A percentile compares a stretch with the other conserved stretches of the same genome.
Conservation (phyloP, 2,888 invertebrate species). For the Mechanitis mazaeus region DNA sequence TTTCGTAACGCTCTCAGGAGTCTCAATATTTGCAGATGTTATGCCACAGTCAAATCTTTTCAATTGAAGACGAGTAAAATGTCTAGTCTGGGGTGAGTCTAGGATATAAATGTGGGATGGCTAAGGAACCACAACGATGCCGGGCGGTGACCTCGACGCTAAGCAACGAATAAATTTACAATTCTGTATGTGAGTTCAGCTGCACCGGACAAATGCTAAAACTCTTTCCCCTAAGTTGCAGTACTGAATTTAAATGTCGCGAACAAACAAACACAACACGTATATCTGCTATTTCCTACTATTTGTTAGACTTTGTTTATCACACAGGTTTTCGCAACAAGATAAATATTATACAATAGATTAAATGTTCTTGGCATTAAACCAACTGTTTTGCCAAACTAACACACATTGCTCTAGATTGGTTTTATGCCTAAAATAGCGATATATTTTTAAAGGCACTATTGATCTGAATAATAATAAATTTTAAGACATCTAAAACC, state of each 20-base stretch:
- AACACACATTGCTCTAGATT: not conserved
- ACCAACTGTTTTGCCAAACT: not conserved
- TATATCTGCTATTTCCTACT: slow-evolving; percentile 33
- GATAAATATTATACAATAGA: no score
- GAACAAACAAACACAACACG: slow-evolving; percentile 44
- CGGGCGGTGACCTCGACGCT: slow-evolving; percentile 18
- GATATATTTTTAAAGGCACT: no score
- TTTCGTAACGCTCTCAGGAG: not conserved
- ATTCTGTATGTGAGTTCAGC: slow-evolving; percentile 67
- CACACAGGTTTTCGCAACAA: slow-evolving; percentile 30
- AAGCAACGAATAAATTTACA: slow-evolving; percentile 66
- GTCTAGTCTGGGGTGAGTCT: slow-evolving; percentile 3
- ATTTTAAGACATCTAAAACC: no score
- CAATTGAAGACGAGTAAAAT: not conserved
- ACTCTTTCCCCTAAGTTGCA: slow-evolving; percentile 59
- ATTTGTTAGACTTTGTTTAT: slow-evolving; percentile 39
- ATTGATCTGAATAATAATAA: no score
- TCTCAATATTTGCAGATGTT: not conserved
- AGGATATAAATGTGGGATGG: slow-evolving; percentile 7
- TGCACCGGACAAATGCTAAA: slow-evolving; percentile 67
- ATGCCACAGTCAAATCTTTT: slow-evolving; percentile 1
- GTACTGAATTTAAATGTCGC: slow-evolving; percentile 38
- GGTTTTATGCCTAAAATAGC: no score
- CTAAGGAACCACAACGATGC: slow-evolving; percentile 22
- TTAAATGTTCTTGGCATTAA: no score